phyloP scores from a whole-genome alignment of 2,888 invertebrate species.

The Eilema caniola region DNA sequence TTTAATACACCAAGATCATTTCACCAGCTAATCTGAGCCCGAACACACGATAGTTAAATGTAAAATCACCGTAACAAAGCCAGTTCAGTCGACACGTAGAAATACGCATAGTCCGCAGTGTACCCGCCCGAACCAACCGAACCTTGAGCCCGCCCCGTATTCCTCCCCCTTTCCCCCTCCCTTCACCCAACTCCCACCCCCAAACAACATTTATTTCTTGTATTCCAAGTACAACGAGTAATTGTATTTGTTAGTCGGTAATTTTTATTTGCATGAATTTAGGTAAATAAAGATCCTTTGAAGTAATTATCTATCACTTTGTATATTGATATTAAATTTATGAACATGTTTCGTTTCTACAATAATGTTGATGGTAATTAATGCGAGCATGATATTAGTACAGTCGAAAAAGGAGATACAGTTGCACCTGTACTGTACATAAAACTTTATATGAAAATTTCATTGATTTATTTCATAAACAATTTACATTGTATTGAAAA shows the following conservation, averaged over 20 bases:
- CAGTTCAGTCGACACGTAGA: conserved; percentile 63
- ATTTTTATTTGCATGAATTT: conserved; percentile 50
- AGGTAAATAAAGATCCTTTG: conserved; percentile 16
- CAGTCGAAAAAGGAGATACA: no score
- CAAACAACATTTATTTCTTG: conserved; percentile 68
- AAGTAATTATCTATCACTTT: neutral
- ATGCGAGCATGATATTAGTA: no score
- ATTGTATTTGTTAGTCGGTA: conserved; percentile 53
- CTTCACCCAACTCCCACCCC: conserved; percentile 37
- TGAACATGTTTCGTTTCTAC: neutral
- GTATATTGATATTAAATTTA: neutral
- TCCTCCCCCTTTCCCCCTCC: conserved; percentile 43
- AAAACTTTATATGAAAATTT: no score
- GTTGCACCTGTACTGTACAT: no score
- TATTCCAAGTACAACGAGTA: conserved; percentile 59
- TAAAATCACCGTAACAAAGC: conserved; percentile 51
- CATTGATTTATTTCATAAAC: no score
- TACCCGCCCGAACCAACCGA: conserved; percentile 66
- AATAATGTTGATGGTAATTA: no score
- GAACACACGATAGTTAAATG: conserved; percentile 27
- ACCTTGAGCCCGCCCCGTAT: conserved; percentile 60
- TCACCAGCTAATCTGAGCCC: conserved; percentile 31
- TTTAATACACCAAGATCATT: conserved; percentile 22
- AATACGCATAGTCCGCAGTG: conserved; percentile 82
- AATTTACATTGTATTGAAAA: no score